phyloP scores from a whole-genome alignment of 2,797 vertebrate genomes.

The Cebuella pygmaea region DNA sequence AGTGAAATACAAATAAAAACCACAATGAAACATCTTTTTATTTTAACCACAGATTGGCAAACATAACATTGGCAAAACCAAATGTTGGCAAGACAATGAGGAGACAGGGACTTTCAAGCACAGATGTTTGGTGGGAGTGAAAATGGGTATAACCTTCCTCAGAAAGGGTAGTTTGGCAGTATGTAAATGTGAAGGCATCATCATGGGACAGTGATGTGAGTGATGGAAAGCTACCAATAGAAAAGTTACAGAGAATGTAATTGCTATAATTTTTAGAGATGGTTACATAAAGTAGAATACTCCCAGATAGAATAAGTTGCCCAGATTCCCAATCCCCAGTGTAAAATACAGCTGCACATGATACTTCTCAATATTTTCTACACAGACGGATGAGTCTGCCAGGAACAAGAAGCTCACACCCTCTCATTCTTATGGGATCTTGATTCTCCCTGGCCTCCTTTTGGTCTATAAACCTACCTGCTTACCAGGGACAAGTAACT shows the following conservation, averaged over 20 bases:
- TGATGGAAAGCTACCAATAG: neutral
- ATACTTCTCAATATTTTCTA: neutral
- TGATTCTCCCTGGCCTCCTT: neutral
- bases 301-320: neutral
- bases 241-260: neutral
- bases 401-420: neutral
- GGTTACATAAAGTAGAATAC: neutral
- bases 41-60: slow-evolving; percentile 2
- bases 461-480: neutral
- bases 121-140: neutral
- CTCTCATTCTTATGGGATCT: neutral
- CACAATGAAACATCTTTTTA: neutral
- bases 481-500: neutral
- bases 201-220: neutral
- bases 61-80: neutral
- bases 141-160: neutral
- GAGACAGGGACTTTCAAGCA: neutral
- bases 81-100: neutral
- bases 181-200: neutral
- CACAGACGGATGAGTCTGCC: neutral
- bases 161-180: neutral
- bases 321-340: neutral
- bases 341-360: neutral
- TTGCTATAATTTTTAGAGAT: neutral
- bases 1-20: neutral